These are phyloP conservation scores for Verasper variegatus DNA, from an alignment of 2,113 vertebrate genomes.

Conservation along the genomic window DNA sequence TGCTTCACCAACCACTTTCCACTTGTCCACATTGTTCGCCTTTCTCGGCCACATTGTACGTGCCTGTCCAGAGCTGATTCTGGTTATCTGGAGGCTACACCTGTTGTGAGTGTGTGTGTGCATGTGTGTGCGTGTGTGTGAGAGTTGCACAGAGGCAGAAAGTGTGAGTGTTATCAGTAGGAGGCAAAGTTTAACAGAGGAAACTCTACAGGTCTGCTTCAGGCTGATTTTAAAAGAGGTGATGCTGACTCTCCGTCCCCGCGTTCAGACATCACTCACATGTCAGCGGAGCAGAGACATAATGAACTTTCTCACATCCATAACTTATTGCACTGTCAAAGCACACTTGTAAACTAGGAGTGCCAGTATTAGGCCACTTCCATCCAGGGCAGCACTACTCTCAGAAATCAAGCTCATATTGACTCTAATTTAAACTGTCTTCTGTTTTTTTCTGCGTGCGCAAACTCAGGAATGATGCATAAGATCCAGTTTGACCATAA, in stretches of 20 bases:
- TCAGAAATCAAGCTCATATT: too few species aligned
- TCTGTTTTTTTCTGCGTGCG: neutral
- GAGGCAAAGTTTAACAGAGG: constrained; percentile 54
- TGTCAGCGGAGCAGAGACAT: neutral
- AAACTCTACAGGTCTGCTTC: constrained; percentile 66
- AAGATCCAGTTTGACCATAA: neutral
- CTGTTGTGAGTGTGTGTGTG: constrained; percentile 40
- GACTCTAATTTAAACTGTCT: too few species aligned
- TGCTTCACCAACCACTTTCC: constrained; percentile 7
- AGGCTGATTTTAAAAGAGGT: constrained; percentile 60
- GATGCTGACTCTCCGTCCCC: constrained; percentile 29
- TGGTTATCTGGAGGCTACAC: constrained; percentile 83
- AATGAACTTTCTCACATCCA: constrained; percentile 32
- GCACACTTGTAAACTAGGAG: neutral
- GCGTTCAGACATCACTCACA: neutral
- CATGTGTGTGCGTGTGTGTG: constrained; percentile 27
- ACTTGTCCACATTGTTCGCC: constrained; percentile 37
- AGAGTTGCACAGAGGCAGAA: constrained; percentile 2
- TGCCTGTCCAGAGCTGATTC: constrained; percentile 71
- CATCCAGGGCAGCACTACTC: neutral
- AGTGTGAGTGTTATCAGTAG: constrained; percentile 63
- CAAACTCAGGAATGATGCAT: neutral
- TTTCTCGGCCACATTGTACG: neutral
- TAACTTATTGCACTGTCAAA: constrained; percentile 43
- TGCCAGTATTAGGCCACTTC: neutral